Evolutionary conservation across 2,113 vertebrate species (phyloP), one percentile per base, ranked within the genome.

Genomic region (Ondatra zibethicus): DNA sequence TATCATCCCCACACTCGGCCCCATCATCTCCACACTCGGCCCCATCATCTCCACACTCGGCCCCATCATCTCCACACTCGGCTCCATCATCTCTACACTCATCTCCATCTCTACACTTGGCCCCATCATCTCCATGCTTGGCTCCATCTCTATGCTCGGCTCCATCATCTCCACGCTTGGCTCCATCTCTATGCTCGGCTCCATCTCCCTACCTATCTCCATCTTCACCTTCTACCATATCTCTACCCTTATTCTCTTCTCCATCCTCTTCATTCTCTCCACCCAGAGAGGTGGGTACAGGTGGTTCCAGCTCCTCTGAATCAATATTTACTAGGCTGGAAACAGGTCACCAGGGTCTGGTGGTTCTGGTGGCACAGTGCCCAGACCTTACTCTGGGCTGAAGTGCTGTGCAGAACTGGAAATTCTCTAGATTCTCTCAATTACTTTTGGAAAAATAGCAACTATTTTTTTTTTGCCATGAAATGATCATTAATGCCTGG

Each of bases 261-360:
- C 12, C n/a, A 78, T 68, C 73, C 58, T 25, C 86, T n/a, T 33
- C 12, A 27, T 13, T 25, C 7, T 12, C 42, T 76, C 27, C 52
- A 14, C n/a, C 66, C 47, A 4, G 2, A 0, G 0, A 42, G 90
- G 42, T 0, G 1, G 61, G 73, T 4, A 29, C 0, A 12, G 19
- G 72, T 1, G 25, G 89, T 0, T 19, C 84, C 68, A 50, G 27
- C 55, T 70, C 23, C 27, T 68, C n/a, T 45, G 50, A 81, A 16
- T 95, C 70, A 90, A 50, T 92, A 88, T 52, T 95, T 77, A 91
- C 75, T 42, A 72, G 76, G 33, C 80, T 0, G 0, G 19, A n/a
- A 31, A 2, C 21, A 0, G 21, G 61, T 78, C 63, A 1, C 1
- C 12, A 9, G 78, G 0, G 17, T 19, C 87, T 27, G 1, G 12